Conservation (phyloP, 2,888 invertebrate species). For the Drosophila prolongata region DNA sequence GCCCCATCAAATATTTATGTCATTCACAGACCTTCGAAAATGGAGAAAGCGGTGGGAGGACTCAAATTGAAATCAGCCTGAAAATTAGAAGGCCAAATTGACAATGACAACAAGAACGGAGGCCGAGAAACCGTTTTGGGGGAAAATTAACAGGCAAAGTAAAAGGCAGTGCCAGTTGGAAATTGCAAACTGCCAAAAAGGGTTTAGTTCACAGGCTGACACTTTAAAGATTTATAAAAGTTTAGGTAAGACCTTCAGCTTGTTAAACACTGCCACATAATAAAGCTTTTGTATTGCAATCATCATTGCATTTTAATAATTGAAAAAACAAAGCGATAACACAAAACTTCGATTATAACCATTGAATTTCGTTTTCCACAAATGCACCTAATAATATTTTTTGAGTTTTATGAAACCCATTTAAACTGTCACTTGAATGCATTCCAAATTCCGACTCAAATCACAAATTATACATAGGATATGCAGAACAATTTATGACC, state of each 20-base stretch:
- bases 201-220: background rate
- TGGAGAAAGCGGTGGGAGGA: slow-evolving; percentile 19
- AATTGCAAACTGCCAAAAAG: background rate
- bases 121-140: background rate
- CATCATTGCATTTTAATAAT: background rate
- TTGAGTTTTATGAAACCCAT: background rate
- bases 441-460: slow-evolving; percentile 18
- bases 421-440: slow-evolving; percentile 20
- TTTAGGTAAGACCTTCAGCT: background rate
- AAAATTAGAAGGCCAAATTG: slow-evolving; percentile 73
- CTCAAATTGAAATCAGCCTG: slow-evolving; percentile 50
- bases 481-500: slow-evolving; percentile 16
- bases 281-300: background rate
- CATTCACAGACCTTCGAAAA: slow-evolving; percentile 52
- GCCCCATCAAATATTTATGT: slow-evolving; percentile 68
- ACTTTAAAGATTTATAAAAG: background rate
- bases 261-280: too few relatives aligned
- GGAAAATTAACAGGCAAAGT: background rate
- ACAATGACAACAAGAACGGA: slow-evolving; percentile 50
- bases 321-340: too few relatives aligned
- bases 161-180: background rate
- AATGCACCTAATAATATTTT: background rate
- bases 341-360: background rate
- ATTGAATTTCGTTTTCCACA: background rate
- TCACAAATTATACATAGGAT: slow-evolving; percentile 8